Percentiles rank a stretch among this genome's conserved stretches.
Conservation (phyloP, 2,113 vertebrate genomes). For the Empidonax traillii region DNA sequence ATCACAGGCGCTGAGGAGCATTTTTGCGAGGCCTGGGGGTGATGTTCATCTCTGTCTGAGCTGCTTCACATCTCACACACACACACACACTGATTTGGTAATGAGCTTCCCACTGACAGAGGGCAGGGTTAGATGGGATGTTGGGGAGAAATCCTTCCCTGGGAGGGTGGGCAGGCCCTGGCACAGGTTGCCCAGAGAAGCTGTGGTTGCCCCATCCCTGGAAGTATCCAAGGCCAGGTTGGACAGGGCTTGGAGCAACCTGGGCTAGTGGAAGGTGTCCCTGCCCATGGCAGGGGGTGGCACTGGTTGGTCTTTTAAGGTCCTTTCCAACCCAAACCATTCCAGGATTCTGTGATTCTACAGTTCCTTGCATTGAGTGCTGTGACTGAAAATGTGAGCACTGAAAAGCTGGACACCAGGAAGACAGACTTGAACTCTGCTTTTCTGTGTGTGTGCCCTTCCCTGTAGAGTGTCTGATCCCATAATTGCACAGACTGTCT, state of each 20-base stretch:
- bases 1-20: background rate
- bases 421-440: background rate
- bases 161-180: background rate
- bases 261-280: background rate
- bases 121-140: background rate
- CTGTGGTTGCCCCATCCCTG: background rate
- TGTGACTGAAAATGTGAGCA: background rate
- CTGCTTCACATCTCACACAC: background rate
- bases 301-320: background rate
- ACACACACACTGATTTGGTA: background rate
- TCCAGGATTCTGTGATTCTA: background rate
- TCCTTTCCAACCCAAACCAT: background rate
- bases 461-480: background rate
- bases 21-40: background rate
- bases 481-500: background rate
- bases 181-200: fast-evolving
- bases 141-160: background rate
- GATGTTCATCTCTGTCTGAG: background rate
- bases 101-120: background rate
- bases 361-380: background rate
- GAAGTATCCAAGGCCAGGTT: fast-evolving
- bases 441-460: background rate
- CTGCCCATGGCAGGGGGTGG: background rate
- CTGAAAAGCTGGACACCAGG: background rate
- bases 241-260: fast-evolving